Base-by-base conservation (phyloP, 2,888 invertebrate genomes). In the Ligdia adustata region DNA sequence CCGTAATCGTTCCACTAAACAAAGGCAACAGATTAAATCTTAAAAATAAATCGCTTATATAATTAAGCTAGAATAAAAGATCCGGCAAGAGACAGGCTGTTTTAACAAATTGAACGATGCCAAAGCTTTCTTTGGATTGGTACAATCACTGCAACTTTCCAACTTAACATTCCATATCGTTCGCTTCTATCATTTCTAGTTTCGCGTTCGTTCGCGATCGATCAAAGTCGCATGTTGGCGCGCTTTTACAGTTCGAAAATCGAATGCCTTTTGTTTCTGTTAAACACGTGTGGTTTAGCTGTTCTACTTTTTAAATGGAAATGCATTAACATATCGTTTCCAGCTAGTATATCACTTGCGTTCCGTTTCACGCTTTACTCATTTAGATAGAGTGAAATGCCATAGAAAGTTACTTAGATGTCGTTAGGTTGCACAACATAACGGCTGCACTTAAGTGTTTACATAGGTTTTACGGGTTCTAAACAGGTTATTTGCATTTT, bases 301-400 rank as follows among this genome's bases (percentile, higher is more conserved):
- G 66, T 73, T 64, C 68, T 42, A 69, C 64, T 69, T 75, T 64
- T 58, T 28, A 62, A 66, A 67, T 64, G 57, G 57, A 55, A 60
- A 28, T 56, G 52, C 55, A 62, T 66, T 67, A 62, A 62, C 62
- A 61, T 69, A 65, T 59, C 60, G 48, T 55, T 64, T 64, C 66
- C 60, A 66, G 61, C 59, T 51, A 66, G 63, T 64, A 66, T 57
- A 66, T 61, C 62, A 50, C 59, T 58, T 63, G 65, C 65, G 60
- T 47, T 65, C 57, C 58, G 54, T 61, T 69, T 57, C 53, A 60
- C 62, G 59, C 55, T 53, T 58, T 52, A 59, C 61, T 59, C 72
- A 77, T 81, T 78, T 72, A 80, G 79, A 80, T 80, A 79, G 66
- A 68, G 72, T 66, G 66, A 71, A 70, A 71, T 74, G 75, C 66